Percentiles rank a stretch among this genome's conserved stretches.
These are phyloP conservation scores for Lepisosteus osseus DNA, from an alignment of 2,113 vertebrate species.

Conservation along the genomic window DNA sequence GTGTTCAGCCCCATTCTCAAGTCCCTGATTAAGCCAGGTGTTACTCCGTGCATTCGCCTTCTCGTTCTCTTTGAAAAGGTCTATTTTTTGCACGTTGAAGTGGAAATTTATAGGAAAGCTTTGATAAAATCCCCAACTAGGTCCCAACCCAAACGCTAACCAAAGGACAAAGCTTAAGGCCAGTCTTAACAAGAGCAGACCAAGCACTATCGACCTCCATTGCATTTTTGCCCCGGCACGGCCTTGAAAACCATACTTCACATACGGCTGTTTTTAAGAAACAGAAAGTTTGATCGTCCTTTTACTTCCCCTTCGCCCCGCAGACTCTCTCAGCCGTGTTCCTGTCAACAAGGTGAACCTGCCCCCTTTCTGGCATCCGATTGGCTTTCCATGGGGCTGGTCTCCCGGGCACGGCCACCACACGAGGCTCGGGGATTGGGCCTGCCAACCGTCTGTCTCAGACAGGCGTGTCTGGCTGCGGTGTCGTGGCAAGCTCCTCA, in stretches of 20 bases:
- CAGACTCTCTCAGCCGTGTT: conserved; percentile 38
- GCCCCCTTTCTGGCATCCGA: conserved; percentile 32
- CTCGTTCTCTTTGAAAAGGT: conserved; percentile 52
- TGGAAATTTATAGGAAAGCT: conserved; percentile 64
- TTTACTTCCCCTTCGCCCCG: conserved; percentile 4
- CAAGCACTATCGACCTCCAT: conserved; percentile 90
- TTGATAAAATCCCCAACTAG: conserved; percentile 74
- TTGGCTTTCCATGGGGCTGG: conserved; percentile 31
- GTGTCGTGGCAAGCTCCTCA: conserved; percentile 46
- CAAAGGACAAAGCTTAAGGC: conserved; percentile 76
- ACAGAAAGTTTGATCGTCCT: conserved; percentile 2
- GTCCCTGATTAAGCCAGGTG: conserved; percentile 55
- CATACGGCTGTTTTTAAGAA: conserved; percentile 25
- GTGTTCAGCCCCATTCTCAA: conserved; percentile 34
- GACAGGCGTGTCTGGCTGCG: not conserved
- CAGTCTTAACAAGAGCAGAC: conserved; percentile 79
- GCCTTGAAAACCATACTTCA: conserved; percentile 66
- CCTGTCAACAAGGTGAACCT: conserved; percentile 64
- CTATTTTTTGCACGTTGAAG: conserved; percentile 58
- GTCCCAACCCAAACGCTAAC: conserved; percentile 75
- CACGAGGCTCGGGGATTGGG: conserved; percentile 36
- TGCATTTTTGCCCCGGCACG: conserved; percentile 78
- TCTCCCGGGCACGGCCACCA: conserved; percentile 2
- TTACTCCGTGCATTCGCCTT: conserved; percentile 8
- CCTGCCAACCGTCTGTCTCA: conserved; percentile 24